These are phyloP conservation scores for Philereme vetulata DNA, from an alignment of 2,888 invertebrate genomes.

Conservation along the genomic window DNA sequence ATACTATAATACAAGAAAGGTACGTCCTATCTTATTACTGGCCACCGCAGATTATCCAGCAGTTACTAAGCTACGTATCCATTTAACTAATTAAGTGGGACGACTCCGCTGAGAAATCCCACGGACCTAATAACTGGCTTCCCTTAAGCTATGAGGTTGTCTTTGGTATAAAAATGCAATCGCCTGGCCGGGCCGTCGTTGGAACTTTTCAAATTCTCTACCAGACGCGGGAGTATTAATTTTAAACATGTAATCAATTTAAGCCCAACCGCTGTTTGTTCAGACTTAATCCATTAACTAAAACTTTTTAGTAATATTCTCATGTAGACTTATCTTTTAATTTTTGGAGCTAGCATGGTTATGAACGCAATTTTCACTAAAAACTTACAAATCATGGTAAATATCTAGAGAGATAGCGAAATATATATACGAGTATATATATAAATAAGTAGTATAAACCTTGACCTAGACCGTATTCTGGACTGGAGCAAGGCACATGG, in stretches of 20 bases:
- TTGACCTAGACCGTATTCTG: too few relatives aligned
- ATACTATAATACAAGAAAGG: too few relatives aligned
- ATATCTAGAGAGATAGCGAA: too few relatives aligned
- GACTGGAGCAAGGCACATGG: too few relatives aligned
- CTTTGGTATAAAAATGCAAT: conserved; percentile 80
- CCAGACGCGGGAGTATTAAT: conserved; percentile 71
- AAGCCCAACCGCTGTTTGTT: conserved; percentile 69
- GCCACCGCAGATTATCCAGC: conserved; percentile 11
- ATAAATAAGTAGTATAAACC: too few relatives aligned
- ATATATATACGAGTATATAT: too few relatives aligned
- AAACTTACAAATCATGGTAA: too few relatives aligned
- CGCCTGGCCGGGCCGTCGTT: conserved; percentile 73
- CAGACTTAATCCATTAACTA: too few relatives aligned
- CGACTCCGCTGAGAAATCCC: conserved; percentile 72
- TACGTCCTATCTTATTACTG: conserved; percentile 15
- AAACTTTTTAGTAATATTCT: too few relatives aligned
- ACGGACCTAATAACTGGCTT: conserved; percentile 75
- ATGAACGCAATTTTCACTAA: too few relatives aligned
- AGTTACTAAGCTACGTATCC: conserved; percentile 61
- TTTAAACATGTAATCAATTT: conserved; percentile 75
- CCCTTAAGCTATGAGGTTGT: conserved; percentile 81
- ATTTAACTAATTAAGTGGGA: conserved; percentile 78
- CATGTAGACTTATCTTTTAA: too few relatives aligned
- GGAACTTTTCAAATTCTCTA: conserved; percentile 82
- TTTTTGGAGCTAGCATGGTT: too few relatives aligned